Evolutionary conservation across 2,113 vertebrate species (phyloP).

Genomic region (Hemiprocne comata): DNA sequence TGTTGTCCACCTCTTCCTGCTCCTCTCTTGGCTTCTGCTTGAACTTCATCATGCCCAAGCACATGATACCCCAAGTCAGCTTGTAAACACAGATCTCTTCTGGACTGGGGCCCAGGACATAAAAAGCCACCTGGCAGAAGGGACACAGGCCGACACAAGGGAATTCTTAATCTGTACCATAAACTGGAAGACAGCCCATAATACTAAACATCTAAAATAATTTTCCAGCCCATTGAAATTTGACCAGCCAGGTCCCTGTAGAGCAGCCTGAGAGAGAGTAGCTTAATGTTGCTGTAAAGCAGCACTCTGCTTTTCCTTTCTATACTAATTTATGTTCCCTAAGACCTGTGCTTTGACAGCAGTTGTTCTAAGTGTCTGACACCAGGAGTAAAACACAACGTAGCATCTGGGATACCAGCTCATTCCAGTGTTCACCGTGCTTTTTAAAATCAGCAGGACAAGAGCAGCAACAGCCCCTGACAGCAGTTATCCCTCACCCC

Average conservation of each 20-base stretch:
- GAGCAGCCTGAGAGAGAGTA: background rate
- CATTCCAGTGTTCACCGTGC: background rate
- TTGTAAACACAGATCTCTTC: slow-evolving; percentile 49
- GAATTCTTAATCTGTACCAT: background rate
- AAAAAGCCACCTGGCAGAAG: slow-evolving; percentile 64
- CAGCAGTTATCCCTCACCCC: background rate
- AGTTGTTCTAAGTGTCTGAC: background rate
- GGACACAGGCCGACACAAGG: background rate
- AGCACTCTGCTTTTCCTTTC: background rate
- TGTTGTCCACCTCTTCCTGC: slow-evolving; percentile 61
- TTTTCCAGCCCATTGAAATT: background rate
- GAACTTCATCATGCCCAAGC: slow-evolving; percentile 62
- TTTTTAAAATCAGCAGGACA: background rate
- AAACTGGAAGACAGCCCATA: background rate
- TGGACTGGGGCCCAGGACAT: slow-evolving; percentile 59
- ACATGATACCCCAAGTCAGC: slow-evolving; percentile 18
- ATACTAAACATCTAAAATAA: background rate
- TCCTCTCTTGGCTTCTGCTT: slow-evolving; percentile 72
- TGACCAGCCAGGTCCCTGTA: background rate
- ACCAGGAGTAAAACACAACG: background rate
- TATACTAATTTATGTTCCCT: background rate
- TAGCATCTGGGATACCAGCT: background rate
- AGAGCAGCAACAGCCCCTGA: background rate
- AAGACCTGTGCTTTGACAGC: background rate
- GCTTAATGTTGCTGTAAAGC: background rate